A percentile compares a stretch with the other conserved stretches of the same genome.
These are phyloP conservation scores for Neogobius melanostomus DNA, from an alignment of 2,113 vertebrate genomes.

Conservation along the genomic window DNA sequence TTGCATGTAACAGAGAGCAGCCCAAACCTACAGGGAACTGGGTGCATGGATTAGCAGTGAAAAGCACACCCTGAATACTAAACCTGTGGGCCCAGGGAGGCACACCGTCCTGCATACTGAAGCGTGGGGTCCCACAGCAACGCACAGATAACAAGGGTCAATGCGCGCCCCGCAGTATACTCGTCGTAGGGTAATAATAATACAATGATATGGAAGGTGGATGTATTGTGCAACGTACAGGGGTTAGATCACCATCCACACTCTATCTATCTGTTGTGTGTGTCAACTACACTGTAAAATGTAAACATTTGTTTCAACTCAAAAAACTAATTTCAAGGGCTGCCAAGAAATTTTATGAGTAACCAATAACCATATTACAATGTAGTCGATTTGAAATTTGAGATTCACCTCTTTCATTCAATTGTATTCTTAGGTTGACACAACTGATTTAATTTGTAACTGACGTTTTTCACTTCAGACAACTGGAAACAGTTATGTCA, in stretches of 20 bases:
- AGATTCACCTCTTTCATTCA: no score
- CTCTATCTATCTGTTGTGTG: no score
- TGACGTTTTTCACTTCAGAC: no score
- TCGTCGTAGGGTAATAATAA: slow-evolving; percentile 22
- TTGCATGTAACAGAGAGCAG: slow-evolving; percentile 36
- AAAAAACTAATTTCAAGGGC: no score
- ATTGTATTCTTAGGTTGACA: no score
- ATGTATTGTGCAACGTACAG: neutral
- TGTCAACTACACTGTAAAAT: no score
- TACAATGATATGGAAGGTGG: slow-evolving; percentile 22
- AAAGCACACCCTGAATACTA: slow-evolving; percentile 46
- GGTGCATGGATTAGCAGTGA: slow-evolving; percentile 37
- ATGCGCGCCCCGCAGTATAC: slow-evolving; percentile 9
- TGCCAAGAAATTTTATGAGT: no score
- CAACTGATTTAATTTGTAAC: no score
- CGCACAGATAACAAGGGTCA: slow-evolving; percentile 13
- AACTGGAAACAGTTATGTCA: no score
- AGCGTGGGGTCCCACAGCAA: neutral
- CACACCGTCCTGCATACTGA: slow-evolving; percentile 12
- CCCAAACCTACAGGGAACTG: slow-evolving; percentile 32
- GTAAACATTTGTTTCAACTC: no score
- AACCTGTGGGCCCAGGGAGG: slow-evolving; percentile 16
- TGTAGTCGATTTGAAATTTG: no score
- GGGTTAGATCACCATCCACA: neutral
- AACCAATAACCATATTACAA: no score